Conservation (phyloP, 2,797 vertebrate genomes). For the Astyanax mexicanus region DNA sequence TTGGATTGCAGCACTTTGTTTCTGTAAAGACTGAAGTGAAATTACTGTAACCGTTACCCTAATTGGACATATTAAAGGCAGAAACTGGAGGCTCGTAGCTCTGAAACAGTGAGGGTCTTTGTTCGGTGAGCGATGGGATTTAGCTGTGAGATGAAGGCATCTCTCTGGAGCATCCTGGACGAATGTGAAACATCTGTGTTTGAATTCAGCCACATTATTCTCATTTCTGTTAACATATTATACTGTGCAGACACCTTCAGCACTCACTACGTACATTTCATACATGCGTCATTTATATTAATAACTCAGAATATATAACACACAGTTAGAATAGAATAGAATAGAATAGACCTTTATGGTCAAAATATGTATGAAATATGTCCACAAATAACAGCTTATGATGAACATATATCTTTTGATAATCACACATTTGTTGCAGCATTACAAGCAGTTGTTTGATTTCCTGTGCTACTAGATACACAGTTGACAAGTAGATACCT, state of each 20-base stretch:
- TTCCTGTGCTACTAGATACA: too few species aligned
- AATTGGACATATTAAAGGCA: conserved; percentile 36
- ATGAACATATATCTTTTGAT: too few species aligned
- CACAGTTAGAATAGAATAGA: too few species aligned
- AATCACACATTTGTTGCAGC: too few species aligned
- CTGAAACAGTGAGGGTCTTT: conserved; percentile 56
- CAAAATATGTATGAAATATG: too few species aligned
- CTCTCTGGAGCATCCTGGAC: conserved; percentile 53
- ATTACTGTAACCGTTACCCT: conserved; percentile 37
- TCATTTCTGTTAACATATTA: conserved; percentile 50
- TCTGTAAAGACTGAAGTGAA: conserved; percentile 17
- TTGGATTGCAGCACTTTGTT: conserved; percentile 17
- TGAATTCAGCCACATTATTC: conserved; percentile 57
- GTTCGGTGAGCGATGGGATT: conserved; percentile 46
- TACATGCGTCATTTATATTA: too few species aligned
- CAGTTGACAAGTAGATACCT: too few species aligned
- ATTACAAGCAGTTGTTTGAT: too few species aligned
- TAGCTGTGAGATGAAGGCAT: conserved; percentile 41
- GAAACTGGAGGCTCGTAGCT: conserved; percentile 10
- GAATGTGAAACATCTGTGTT: conserved; percentile 72
- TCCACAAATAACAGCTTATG: too few species aligned
- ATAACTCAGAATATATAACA: too few species aligned
- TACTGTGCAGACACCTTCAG: conserved; percentile 11
- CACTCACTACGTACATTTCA: conserved; percentile 56
- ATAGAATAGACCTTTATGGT: too few species aligned